These are phyloP conservation scores for Pyrrhia umbra DNA, from an alignment of 2,888 invertebrate species.

Conservation along the genomic window DNA sequence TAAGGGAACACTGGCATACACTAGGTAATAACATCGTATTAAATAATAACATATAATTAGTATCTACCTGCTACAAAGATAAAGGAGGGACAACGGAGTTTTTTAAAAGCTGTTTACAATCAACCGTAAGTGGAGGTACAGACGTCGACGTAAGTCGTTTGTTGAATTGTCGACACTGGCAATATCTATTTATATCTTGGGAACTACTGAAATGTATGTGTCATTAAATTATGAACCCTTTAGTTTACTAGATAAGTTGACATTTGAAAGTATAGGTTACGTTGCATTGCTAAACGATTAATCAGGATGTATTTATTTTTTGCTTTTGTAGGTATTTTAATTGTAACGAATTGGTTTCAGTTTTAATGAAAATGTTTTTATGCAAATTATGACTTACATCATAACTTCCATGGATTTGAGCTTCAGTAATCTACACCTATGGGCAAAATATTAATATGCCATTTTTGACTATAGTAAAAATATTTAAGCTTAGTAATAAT, in stretches of 20 bases:
- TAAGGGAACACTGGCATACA: conserved; percentile 75
- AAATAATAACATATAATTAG: conserved; percentile 89
- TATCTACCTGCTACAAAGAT: conserved; percentile 86
- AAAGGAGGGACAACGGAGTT: conserved; percentile 85
- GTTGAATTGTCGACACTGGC: conserved; percentile 30
- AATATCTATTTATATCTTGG: too few species aligned
- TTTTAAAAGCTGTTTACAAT: conserved; percentile 88
- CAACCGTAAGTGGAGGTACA: conserved; percentile 84
- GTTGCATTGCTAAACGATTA: conserved; percentile 6
- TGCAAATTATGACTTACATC: neutral
- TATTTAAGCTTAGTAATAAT: too few species aligned
- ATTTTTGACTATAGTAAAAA: too few species aligned
- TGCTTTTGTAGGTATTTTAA: neutral
- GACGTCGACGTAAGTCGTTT: conserved; percentile 69
- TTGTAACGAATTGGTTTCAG: neutral
- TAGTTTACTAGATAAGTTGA: conserved; percentile 13
- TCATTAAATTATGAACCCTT: conserved; percentile 7
- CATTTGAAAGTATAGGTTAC: conserved; percentile 14
- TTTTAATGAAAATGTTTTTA: neutral
- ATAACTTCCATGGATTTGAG: too few species aligned
- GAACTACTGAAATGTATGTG: conserved; percentile 25
- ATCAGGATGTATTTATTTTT: neutral
- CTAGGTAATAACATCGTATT: conserved; percentile 87
- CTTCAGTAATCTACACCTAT: neutral
- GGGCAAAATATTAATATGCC: too few species aligned